phyloP scores from a whole-genome alignment of 2,113 vertebrate species.

The Delphinus delphis region DNA sequence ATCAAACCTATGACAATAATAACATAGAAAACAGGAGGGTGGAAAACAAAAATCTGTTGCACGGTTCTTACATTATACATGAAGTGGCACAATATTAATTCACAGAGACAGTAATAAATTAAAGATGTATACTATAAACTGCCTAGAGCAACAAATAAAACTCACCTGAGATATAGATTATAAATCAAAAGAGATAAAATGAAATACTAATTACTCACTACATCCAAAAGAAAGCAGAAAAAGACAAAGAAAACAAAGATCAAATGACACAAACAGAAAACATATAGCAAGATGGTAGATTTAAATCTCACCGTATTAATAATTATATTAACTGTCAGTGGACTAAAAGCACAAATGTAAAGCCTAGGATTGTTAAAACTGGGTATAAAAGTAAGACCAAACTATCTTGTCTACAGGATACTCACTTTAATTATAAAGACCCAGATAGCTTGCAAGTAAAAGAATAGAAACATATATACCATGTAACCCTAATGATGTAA shows the following conservation, averaged over 20 bases:
- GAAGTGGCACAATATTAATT: background rate
- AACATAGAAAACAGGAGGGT: background rate
- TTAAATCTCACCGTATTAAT: background rate
- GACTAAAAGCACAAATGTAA: background rate
- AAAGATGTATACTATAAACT: slow-evolving; percentile 18
- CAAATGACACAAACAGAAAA: slow-evolving; percentile 14
- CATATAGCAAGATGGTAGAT: background rate
- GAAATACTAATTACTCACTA: slow-evolving; percentile 17
- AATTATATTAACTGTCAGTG: background rate
- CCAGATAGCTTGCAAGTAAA: background rate
- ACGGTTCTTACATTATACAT: slow-evolving; percentile 9
- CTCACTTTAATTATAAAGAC: background rate
- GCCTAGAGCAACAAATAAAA: slow-evolving; percentile 23
- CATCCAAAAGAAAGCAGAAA: slow-evolving; percentile 5
- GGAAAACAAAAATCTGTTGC: background rate
- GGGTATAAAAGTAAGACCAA: background rate
- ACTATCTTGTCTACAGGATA: background rate
- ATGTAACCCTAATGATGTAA: background rate
- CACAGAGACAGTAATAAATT: slow-evolving; percentile 11
- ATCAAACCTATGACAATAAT: background rate
- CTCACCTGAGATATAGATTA: background rate
- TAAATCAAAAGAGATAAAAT: slow-evolving; percentile 22
- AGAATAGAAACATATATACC: background rate
- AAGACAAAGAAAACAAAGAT: background rate
- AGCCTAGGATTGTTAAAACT: background rate